phyloP scores from a whole-genome alignment of 2,888 invertebrate species.

The Zygothrica quintamaculata region DNA sequence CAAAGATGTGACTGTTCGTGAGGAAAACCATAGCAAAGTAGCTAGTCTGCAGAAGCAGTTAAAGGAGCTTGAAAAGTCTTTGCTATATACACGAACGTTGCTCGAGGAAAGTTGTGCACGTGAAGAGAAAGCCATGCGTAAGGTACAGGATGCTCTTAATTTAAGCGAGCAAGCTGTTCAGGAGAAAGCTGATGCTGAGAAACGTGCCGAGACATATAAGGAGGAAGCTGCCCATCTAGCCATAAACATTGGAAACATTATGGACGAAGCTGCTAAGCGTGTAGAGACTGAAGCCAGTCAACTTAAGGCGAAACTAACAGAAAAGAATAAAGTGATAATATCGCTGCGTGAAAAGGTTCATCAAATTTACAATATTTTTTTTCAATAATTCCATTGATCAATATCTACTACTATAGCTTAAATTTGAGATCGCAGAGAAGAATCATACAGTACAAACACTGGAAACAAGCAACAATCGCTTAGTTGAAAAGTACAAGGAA shows the following conservation, averaged over 20 bases:
- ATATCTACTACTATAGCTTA: conserved; percentile 48
- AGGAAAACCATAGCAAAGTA: conserved; percentile 35
- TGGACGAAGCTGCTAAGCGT: conserved; percentile 86
- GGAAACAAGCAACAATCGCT: conserved; percentile 78
- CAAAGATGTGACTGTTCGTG: background rate
- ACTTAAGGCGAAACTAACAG: conserved; percentile 86
- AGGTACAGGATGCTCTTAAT: conserved; percentile 86
- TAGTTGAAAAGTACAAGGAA: conserved; percentile 75
- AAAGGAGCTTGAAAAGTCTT: conserved; percentile 84
- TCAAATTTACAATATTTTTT: background rate
- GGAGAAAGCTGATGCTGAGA: conserved; percentile 86
- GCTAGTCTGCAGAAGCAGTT: conserved; percentile 68
- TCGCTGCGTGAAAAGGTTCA: conserved; percentile 85
- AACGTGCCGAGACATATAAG: conserved; percentile 85
- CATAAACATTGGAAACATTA: conserved; percentile 85
- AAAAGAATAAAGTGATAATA: conserved; percentile 86
- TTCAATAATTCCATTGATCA: background rate
- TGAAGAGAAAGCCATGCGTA: conserved; percentile 85
- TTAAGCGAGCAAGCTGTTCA: conserved; percentile 86
- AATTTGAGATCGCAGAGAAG: conserved; percentile 43
- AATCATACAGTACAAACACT: conserved; percentile 62
- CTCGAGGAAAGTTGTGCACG: conserved; percentile 84
- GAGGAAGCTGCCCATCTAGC: conserved; percentile 87
- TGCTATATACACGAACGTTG: conserved; percentile 83
- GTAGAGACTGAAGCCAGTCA: conserved; percentile 87